Percentiles rank a stretch among this genome's conserved stretches.
Evolutionary conservation across 2,797 vertebrate species (phyloP).

Genomic region (Falco peregrinus): DNA sequence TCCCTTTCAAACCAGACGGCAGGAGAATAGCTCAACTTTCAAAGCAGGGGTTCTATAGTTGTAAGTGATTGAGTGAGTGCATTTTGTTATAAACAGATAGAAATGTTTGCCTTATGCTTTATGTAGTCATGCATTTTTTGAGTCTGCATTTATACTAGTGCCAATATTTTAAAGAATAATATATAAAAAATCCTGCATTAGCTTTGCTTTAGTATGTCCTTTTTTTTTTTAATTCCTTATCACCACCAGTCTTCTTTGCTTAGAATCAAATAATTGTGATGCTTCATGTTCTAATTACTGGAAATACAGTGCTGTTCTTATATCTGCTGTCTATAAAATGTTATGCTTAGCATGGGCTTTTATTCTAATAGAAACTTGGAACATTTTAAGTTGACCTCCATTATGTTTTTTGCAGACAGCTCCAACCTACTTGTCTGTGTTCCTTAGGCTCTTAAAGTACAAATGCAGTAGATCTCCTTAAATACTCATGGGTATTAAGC

Average conservation of each 20-base stretch:
- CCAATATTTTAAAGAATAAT: neutral
- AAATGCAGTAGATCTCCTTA: neutral
- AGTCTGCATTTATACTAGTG: neutral
- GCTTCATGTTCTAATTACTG: neutral
- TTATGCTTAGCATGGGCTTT: neutral
- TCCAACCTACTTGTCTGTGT: neutral
- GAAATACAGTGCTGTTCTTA: neutral
- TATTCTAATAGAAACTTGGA: neutral
- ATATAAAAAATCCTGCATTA: neutral
- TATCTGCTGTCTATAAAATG: neutral
- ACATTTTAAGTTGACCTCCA: neutral
- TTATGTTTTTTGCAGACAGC: neutral
- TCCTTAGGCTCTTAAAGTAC: neutral
- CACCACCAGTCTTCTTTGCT: neutral
- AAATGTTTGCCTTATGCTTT: neutral
- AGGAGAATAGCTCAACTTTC: constrained; percentile 11
- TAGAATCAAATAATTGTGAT: neutral
- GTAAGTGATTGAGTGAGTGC: neutral
- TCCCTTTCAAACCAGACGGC: constrained; percentile 30
- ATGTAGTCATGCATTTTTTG: neutral
- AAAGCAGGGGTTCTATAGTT: neutral
- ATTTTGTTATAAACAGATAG: constrained; percentile 17
- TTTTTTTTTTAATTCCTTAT: neutral
- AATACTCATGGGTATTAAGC: neutral
- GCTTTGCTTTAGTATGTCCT: neutral